Percentiles rank a stretch among this genome's conserved stretches.
phyloP scores from a whole-genome alignment of 2,113 vertebrate genomes.

The Heterotis niloticus region DNA sequence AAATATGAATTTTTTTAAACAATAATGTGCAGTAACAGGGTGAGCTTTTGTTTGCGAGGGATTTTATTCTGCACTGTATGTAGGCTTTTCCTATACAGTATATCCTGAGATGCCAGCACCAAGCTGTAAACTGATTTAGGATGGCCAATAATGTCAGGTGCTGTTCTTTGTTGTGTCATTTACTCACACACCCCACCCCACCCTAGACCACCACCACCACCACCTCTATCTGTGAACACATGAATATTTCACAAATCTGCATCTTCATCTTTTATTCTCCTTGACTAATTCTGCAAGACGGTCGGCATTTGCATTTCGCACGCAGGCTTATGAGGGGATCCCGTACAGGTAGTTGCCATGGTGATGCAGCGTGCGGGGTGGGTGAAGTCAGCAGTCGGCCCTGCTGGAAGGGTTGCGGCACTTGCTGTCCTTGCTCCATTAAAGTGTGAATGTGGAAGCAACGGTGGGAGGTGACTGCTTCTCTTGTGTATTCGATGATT shows the following conservation, averaged over 20 bases:
- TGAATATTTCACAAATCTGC: conserved; percentile 99
- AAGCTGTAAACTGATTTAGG: conserved; percentile 85
- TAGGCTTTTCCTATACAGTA: background rate
- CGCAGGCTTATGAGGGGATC: conserved; percentile 85
- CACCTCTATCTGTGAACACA: conserved; percentile 71
- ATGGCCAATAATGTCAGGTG: conserved; percentile 95
- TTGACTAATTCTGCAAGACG: conserved; percentile 95
- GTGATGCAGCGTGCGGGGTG: conserved; percentile 79
- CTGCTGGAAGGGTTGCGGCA: conserved; percentile 77
- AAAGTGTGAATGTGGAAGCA: conserved; percentile 69
- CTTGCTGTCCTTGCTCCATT: conserved; percentile 65
- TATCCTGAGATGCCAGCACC: conserved; percentile 63
- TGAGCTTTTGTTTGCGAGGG: background rate
- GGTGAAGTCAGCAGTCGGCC: conserved; percentile 61
- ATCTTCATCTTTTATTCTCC: conserved; percentile 86
- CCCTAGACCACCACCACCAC: conserved; percentile 61
- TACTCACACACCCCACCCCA: conserved; percentile 68
- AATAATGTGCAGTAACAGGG: background rate
- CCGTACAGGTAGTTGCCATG: conserved; percentile 93
- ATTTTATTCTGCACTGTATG: background rate
- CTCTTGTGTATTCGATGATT: conserved; percentile 10
- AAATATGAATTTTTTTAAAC: background rate
- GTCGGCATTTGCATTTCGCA: conserved; percentile 97
- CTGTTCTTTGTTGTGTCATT: conserved; percentile 99
- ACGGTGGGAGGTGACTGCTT: conserved; percentile 27